Conservation (phyloP, 2,113 vertebrate genomes). For the Deroptyus accipitrinus region DNA sequence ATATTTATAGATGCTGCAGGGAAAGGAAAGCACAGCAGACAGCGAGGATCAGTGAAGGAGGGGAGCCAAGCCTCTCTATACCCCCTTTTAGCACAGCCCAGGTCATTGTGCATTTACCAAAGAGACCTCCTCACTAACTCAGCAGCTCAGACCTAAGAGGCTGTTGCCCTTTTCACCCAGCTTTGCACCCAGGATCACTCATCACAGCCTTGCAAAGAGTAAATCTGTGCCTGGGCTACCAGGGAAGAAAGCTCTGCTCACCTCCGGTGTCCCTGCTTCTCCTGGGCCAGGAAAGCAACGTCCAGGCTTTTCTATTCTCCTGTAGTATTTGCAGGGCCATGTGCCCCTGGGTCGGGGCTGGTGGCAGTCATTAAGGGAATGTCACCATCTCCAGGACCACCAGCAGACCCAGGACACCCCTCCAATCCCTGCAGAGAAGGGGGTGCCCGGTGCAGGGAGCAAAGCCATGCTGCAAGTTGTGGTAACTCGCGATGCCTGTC, state of each 20-base stretch:
- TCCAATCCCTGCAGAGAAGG: neutral
- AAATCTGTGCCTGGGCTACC: neutral
- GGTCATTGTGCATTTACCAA: neutral
- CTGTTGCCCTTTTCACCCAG: neutral
- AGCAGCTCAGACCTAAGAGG: neutral
- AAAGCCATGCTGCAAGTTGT: neutral
- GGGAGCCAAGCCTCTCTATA: neutral
- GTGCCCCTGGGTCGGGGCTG: rapidly evolving
- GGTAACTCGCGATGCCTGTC: neutral
- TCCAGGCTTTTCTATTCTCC: neutral
- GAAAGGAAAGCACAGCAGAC: neutral
- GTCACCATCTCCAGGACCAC: neutral
- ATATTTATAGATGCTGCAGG: neutral
- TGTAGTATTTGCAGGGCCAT: neutral
- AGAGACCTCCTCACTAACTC: rapidly evolving
- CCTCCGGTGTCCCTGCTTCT: neutral
- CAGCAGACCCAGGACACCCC: neutral
- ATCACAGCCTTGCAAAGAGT: neutral
- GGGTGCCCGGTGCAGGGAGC: neutral
- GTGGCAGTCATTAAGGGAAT: neutral
- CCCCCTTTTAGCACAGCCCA: neutral
- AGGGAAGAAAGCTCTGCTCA: neutral
- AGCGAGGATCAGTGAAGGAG: neutral
- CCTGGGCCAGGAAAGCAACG: rapidly evolving
- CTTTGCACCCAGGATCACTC: neutral